Percentiles rank a stretch among this genome's conserved stretches.
These are phyloP conservation scores for Rhabdornis inornatus DNA, from an alignment of 2,113 vertebrate species.

Conservation along the genomic window DNA sequence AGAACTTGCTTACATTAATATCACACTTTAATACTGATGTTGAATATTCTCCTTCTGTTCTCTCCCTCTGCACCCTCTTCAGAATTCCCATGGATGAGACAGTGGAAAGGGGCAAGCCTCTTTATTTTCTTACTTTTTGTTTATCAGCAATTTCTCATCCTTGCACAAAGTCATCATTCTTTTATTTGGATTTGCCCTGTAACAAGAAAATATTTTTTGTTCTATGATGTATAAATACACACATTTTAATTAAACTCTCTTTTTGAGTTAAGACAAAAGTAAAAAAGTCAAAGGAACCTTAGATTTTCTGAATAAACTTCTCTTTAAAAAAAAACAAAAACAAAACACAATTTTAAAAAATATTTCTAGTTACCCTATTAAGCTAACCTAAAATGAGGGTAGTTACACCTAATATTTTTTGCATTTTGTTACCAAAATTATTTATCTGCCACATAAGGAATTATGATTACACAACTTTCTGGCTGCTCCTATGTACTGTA, in stretches of 20 bases:
- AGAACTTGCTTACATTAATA: neutral
- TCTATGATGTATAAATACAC: neutral
- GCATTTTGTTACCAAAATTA: neutral
- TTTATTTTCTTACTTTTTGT: neutral
- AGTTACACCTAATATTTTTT: neutral
- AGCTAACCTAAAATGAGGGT: neutral
- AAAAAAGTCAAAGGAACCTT: neutral
- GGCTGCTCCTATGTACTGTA: no score
- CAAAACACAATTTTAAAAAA: neutral
- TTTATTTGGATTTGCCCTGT: neutral
- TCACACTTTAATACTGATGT: neutral
- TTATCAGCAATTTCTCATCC: neutral
- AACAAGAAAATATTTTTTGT: neutral
- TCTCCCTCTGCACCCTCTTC: rapidly evolving
- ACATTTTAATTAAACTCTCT: neutral
- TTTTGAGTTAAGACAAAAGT: neutral
- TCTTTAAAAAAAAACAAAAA: neutral
- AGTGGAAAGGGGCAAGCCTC: neutral
- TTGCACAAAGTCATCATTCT: neutral
- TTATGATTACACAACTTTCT: neutral
- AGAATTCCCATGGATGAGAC: neutral
- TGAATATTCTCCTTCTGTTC: neutral
- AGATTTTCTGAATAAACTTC: neutral
- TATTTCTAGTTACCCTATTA: neutral
- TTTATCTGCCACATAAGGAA: neutral